phyloP scores from a whole-genome alignment of 2,888 invertebrate genomes.

The Epicampocera succincta region DNA sequence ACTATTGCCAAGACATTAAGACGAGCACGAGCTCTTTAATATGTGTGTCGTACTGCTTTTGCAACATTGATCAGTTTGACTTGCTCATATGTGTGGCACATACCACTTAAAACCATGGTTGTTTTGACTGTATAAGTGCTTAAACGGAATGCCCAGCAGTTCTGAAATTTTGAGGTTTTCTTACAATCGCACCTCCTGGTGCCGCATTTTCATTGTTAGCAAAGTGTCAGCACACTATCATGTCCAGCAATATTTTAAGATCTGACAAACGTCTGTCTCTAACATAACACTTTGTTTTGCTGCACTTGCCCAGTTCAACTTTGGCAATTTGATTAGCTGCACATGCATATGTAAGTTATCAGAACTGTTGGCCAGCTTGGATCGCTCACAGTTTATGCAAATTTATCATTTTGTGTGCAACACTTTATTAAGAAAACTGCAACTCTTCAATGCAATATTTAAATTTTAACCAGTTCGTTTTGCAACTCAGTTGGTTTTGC shows the following conservation, averaged over 20 bases:
- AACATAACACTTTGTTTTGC: no score
- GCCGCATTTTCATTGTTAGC: no score
- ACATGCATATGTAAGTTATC: not conserved
- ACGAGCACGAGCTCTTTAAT: conserved; percentile 38
- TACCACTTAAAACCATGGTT: not conserved
- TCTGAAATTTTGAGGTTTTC: no score
- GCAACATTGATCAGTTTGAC: conserved; percentile 30
- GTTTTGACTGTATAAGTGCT: not conserved
- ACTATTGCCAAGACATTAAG: conserved; percentile 39
- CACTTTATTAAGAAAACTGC: conserved; percentile 49
- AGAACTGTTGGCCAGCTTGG: conserved; percentile 20
- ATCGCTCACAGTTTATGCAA: conserved; percentile 48
- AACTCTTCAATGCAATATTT: conserved; percentile 57
- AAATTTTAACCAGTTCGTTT: conserved; percentile 58
- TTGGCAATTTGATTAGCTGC: no score
- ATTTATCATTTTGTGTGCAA: conserved; percentile 61
- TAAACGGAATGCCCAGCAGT: not conserved
- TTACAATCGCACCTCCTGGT: no score
- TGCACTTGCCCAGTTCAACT: no score
- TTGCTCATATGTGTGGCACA: conserved; percentile 1
- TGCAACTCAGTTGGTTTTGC: conserved; percentile 5
- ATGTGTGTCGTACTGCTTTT: conserved; percentile 4
- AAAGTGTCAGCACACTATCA: no score
- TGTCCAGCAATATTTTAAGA: no score
- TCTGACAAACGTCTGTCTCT: no score